Base-by-base conservation (phyloP, 2,888 invertebrate species). In the Priocnemis perturbator region DNA sequence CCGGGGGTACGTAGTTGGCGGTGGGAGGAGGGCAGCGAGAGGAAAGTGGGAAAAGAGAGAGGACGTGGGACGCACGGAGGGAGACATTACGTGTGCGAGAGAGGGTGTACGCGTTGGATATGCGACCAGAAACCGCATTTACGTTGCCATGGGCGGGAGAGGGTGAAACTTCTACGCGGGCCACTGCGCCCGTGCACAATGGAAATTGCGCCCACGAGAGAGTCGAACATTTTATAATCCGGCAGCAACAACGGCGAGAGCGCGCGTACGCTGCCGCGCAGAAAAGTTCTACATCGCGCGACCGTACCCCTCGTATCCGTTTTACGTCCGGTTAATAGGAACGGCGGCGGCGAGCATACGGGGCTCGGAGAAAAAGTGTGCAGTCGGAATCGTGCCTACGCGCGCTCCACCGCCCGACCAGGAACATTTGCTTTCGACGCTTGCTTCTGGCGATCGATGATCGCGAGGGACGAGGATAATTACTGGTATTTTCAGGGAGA, bases 161-260 rank as follows among this genome's bases (percentile, higher is more conserved):
- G 45, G 4, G 26, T 44, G 17, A 30, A 53, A 52, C 53, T 66
- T 69, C 55, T 47, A 7, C 44, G 50, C 20, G 47, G 26, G 45
- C 20, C 45, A 21, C 45, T 52, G 20, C 59, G 47, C 37, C 48
- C 0, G 20, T 20, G 59, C 67, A 69, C 64, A 74, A 73, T 73
- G 69, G 67, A 74, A 74, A 74, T 74, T 74, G 61, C 61, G 44
- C 64, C 50, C 47, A 15, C 15, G 4, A 19, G 58, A n/a, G 17
- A 23, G n/a, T 48, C 59, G 56, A 55, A 64, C 59, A 73, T 74
- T 73, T 69, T 64, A 69, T 56, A 67, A 73, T 72, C 64, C 60
- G 52, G 11, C 45, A 37, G 44, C 30, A 53, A 37, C 37, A 37
- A 37, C 37, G 37, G 37, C 11, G 11, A n/a, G n/a, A n/a, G n/a